Evolutionary conservation across 2,797 vertebrate species (phyloP).

Genomic region (Enteromius mattozi): DNA sequence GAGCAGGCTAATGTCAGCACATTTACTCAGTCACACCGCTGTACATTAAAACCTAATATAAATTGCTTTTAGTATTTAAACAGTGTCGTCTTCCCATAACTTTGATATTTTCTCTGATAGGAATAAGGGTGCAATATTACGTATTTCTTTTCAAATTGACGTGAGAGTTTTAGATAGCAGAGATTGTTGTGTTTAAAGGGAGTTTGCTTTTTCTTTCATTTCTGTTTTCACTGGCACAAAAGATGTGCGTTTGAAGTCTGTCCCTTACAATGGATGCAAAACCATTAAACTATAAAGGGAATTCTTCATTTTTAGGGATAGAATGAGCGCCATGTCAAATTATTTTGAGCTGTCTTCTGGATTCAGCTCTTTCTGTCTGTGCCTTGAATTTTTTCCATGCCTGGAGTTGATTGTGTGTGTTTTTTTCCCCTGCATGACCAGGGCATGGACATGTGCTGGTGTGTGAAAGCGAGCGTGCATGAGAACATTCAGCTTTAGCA

Average conservation of each 20-base stretch:
- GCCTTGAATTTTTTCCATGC: constrained; percentile 32
- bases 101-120: constrained; percentile 39
- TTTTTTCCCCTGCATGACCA: neutral
- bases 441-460: constrained; percentile 18
- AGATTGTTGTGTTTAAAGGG: constrained; percentile 12
- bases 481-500: constrained; percentile 21
- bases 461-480: constrained; percentile 35
- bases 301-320: constrained; percentile 27
- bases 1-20: constrained; percentile 5
- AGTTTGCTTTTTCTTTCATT: neutral
- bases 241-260: neutral
- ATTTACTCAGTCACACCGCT: neutral
- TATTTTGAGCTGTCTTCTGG: constrained; percentile 21
- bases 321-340: neutral
- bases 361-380: constrained; percentile 35
- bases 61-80: constrained; percentile 47
- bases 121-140: constrained; percentile 73
- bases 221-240: neutral
- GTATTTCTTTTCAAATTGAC: constrained; percentile 32
- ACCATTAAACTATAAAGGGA: constrained; percentile 50
- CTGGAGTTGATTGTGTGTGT: constrained; percentile 29
- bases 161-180: constrained; percentile 1
- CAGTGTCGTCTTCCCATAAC: constrained; percentile 36
- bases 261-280: constrained; percentile 23
- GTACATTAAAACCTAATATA: constrained; percentile 27